Evolutionary conservation across 1,140 invertebrate species (phyloP).

Genomic region (Maniola jurtina): DNA sequence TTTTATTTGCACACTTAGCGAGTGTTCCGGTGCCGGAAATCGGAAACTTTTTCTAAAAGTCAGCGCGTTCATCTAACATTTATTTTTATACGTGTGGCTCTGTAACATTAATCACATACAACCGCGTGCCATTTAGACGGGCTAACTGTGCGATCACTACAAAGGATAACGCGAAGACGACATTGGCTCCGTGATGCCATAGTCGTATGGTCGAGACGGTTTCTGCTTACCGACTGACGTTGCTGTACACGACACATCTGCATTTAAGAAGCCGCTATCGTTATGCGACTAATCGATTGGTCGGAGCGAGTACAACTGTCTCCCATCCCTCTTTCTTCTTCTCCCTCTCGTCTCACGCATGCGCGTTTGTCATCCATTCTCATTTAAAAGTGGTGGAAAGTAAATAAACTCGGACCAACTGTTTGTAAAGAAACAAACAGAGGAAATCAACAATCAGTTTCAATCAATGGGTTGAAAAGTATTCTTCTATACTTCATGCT

Average conservation of each 20-base stretch:
- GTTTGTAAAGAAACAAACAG: conserved; percentile 50
- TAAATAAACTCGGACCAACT: conserved; percentile 73
- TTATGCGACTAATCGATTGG: conserved; percentile 79
- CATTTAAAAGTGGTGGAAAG: conserved; percentile 71
- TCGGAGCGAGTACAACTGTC: conserved; percentile 70
- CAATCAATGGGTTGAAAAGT: neutral
- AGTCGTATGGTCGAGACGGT: conserved; percentile 50
- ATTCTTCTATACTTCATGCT: neutral
- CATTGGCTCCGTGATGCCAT: conserved; percentile 44
- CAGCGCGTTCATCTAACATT: conserved; percentile 30
- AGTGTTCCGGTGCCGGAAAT: conserved; percentile 48
- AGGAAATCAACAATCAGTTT: conserved; percentile 3
- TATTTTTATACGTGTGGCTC: conserved; percentile 36
- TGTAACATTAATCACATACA: conserved; percentile 38
- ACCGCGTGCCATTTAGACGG: conserved; percentile 44
- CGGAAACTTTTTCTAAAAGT: conserved; percentile 38
- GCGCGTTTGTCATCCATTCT: conserved; percentile 46
- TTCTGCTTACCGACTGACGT: conserved; percentile 71
- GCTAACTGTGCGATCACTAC: conserved; percentile 53
- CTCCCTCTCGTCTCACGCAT: conserved; percentile 61
- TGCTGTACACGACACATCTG: conserved; percentile 74
- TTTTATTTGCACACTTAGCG: conserved; percentile 57
- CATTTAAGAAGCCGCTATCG: conserved; percentile 78
- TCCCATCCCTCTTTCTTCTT: conserved; percentile 53
- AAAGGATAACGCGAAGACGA: conserved; percentile 52